Base-by-base conservation (phyloP, 2,113 vertebrate genomes). In the Gnathonemus echidnorhynchus region DNA sequence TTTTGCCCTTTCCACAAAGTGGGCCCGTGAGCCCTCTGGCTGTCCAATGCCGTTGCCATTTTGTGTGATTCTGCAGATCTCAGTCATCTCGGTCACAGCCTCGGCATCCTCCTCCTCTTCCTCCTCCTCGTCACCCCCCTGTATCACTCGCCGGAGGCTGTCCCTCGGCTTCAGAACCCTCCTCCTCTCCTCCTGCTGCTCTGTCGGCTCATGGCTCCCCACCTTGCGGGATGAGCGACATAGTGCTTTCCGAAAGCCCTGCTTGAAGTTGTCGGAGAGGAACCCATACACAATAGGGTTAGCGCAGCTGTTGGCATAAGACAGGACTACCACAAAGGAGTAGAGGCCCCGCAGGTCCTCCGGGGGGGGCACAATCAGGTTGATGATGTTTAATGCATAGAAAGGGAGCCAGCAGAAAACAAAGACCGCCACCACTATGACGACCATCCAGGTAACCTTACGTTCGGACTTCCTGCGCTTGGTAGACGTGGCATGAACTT, bases 251-350 rank as follows among this genome's bases (percentile, higher is more conserved):
- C 94, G 97, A 95, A 99, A 99, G 86, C 98, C 98, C 92, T 97
- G 95, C 93, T 97, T 98, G 95, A 99, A 99, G 95, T 98, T 99
- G 93, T 99, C 98, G 0, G 98, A 99, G 90, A 99, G 94, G 92
- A 99, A 99, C 80, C 96, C 97, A 0, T 99, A 99, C 19, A 99
- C 96, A 10, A 99, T 95, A n/a, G 98, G 98, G 92, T 99, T 99
- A 92, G 98, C 98, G 1, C 98, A 99, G 94, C 98, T 99, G 94
- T 99, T 99, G 70, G 98, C 97, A 0, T 99, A 99, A 88, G 97
- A 96, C 0, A 99, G 95, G 80, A 98, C 95, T 24, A 99, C 97
- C 5, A 97, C 96, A 0, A 98, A 98, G 92, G 96, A 98, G 94
- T 98, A 99, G 17, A 98, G 92, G 0, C 97, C 96, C 0, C 95